Conservation (phyloP, 2,113 vertebrate genomes). For the Pavo muticus region DNA sequence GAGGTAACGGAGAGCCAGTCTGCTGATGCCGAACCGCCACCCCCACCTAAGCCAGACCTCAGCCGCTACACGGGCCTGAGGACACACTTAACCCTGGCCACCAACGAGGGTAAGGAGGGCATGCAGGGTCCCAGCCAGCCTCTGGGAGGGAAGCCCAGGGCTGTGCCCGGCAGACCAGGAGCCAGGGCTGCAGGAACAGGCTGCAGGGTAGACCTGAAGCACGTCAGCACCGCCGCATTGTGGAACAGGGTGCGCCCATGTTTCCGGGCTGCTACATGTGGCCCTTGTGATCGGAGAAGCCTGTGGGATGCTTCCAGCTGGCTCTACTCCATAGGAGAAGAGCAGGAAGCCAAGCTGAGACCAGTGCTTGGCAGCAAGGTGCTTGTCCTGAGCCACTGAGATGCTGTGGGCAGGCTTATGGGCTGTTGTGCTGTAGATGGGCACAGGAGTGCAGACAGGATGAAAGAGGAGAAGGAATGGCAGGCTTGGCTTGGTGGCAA, state of each 20-base stretch:
- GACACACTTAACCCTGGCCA: conserved; percentile 81
- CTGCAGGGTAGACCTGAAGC: neutral
- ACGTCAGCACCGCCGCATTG: fast-evolving
- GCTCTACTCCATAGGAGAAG: neutral
- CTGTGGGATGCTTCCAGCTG: neutral
- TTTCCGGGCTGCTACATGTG: fast-evolving
- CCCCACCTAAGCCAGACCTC: conserved; percentile 94
- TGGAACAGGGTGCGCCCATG: fast-evolving
- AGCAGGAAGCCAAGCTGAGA: neutral
- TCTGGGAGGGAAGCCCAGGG: neutral
- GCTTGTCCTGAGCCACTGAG: neutral
- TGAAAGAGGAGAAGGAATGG: neutral
- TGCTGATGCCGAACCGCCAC: conserved; percentile 92
- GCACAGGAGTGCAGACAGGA: neutral
- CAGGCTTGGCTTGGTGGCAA: neutral
- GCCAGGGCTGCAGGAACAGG: neutral
- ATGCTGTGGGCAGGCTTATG: neutral
- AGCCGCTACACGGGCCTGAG: conserved; percentile 91
- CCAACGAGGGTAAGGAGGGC: conserved; percentile 89
- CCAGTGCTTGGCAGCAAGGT: fast-evolving
- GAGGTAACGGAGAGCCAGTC: conserved; percentile 97
- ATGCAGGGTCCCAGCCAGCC: neutral
- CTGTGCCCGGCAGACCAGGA: neutral
- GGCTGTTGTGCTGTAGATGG: neutral
- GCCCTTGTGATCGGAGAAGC: neutral